Conservation (phyloP, 2,888 invertebrate species). For the Lasioglossum figueresi region DNA sequence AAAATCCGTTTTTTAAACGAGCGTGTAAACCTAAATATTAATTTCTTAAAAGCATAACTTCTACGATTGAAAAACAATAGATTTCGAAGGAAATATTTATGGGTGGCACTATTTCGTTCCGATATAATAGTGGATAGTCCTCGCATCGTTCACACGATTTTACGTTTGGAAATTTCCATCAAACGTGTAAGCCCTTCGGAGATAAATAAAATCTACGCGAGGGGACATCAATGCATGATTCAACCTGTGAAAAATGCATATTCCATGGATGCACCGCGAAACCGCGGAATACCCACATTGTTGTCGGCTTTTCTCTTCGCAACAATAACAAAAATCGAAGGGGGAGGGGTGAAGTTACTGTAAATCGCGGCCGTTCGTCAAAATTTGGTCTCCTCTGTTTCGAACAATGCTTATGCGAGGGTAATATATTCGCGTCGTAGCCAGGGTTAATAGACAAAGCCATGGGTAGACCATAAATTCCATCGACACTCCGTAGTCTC, state of each 20-base stretch:
- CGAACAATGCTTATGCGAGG: constrained; percentile 20
- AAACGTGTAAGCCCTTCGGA: neutral
- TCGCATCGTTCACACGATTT: neutral
- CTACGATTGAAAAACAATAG: neutral
- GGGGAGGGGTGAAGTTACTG: neutral
- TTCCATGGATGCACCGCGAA: neutral
- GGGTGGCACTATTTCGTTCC: neutral
- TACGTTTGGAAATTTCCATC: neutral
- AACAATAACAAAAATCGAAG: constrained; percentile 27
- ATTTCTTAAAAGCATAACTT: neutral
- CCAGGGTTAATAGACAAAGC: constrained; percentile 54
- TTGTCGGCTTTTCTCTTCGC: neutral
- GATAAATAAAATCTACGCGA: neutral
- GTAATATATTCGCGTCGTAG: constrained; percentile 32
- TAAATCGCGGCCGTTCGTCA: constrained; percentile 52
- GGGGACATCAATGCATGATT: neutral
- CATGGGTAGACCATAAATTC: constrained; percentile 35
- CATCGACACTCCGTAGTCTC: constrained; percentile 21
- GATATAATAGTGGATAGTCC: neutral
- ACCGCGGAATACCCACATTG: constrained; percentile 12
- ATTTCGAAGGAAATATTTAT: neutral
- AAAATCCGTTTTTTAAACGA: too few relatives aligned
- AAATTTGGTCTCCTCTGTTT: constrained; percentile 33
- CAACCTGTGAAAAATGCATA: constrained; percentile 3
- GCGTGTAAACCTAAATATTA: neutral